A percentile compares a stretch with the other conserved stretches of the same genome.
Evolutionary conservation across 2,888 invertebrate species (phyloP).

Genomic region (Melieria picta): DNA sequence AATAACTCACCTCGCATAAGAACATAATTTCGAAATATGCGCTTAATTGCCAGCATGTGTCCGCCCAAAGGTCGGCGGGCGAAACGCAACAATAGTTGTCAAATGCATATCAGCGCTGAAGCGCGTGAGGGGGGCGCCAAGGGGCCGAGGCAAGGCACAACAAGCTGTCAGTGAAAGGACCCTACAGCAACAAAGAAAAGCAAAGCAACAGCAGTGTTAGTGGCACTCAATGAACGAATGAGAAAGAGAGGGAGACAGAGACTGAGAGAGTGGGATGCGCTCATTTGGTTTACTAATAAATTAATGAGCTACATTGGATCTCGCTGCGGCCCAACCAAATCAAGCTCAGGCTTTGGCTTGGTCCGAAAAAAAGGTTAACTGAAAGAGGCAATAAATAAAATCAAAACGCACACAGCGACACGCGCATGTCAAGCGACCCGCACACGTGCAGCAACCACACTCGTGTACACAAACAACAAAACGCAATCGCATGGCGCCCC

Average conservation of each 20-base stretch:
- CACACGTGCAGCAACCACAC: no score
- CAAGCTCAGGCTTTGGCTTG: no score
- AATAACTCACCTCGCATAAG: background rate
- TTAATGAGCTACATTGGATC: slow-evolving; percentile 20
- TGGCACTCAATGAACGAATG: background rate
- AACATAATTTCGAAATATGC: slow-evolving; percentile 23
- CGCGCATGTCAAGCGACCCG: no score
- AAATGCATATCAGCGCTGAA: slow-evolving; percentile 10
- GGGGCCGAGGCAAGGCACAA: background rate
- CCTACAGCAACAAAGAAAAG: background rate
- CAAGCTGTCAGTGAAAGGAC: background rate
- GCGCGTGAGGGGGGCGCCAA: background rate
- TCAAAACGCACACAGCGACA: no score
- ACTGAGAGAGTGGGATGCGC: background rate
- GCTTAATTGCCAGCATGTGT: slow-evolving; percentile 29
- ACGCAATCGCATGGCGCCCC: no score
- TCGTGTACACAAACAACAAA: no score
- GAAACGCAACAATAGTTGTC: slow-evolving; percentile 32
- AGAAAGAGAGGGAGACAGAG: background rate
- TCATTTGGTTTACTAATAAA: slow-evolving; percentile 34
- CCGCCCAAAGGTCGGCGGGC: slow-evolving; percentile 5
- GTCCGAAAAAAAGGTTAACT: no score
- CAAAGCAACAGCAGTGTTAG: background rate
- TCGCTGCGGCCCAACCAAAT: background rate
- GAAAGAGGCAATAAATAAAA: no score